Evolutionary conservation across 2,888 invertebrate species (phyloP), one percentile per base, ranked within the genome.

Genomic region (Meta bourneti): DNA sequence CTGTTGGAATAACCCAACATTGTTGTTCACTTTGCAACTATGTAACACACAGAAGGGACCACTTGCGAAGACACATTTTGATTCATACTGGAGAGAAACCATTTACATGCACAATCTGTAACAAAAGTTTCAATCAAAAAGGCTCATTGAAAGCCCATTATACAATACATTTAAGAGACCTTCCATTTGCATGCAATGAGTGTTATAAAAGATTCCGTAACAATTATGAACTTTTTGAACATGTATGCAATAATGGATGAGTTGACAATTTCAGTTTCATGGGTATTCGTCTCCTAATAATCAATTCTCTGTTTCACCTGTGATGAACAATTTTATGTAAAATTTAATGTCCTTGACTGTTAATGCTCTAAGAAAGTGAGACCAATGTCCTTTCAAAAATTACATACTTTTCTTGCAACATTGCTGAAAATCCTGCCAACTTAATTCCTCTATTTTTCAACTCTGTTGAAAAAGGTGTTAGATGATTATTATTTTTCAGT

Each of bases 51-150:
- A 19, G 72, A 13, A 83, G n/a, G 20, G 52, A 19, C 51, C 51
- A 74, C 74, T 54, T 83, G 34, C 52, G 70, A 19, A 48, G 80
- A 20, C 87, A 87, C 13, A 51, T 49, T 16, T 16, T 72, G 9
- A 69, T 87, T 6, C 87, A 87, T 34, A 80, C 87, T 54, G 80
- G 87, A 16, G 87, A 78, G 7, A 48, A 71, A 8, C 87, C 87
- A 0, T 87, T 11, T 54, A 11, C 11, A 8, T 87, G 87, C 34
- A 13, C 79, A n/a, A 19, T 72, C 19, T 87, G 87, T 34, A 20
- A 34, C 11, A 87, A 80, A 54, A 7, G 54, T 51, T 87, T 80
- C 79, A 74, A 61, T 48, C 80, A 87, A n/a, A 80, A 72, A 48
- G 11, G 52, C 8, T n/a, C 71, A 8, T 52, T 87, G 51, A 79